Conservation (phyloP, 2,888 invertebrate species). For the Leptopilina syphax region DNA sequence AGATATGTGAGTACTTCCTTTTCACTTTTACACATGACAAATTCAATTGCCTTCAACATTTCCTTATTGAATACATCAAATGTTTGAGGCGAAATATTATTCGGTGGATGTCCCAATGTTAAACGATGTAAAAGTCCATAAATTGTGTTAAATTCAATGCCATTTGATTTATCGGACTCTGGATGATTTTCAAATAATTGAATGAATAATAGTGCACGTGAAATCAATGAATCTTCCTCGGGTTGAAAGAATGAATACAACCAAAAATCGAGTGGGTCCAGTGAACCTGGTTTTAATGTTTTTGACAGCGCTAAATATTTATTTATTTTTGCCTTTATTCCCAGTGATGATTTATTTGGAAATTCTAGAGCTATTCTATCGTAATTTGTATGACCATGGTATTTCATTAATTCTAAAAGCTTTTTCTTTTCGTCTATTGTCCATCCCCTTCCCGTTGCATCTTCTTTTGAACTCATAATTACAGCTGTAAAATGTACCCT, state of each 20-base stretch:
- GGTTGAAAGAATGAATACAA: constrained; percentile 11
- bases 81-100: constrained; percentile 1
- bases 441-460: not conserved
- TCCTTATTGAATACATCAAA: not conserved
- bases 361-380: not conserved
- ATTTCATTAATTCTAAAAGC: constrained; percentile 16
- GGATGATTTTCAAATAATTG: constrained; percentile 11
- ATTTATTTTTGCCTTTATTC: not conserved
- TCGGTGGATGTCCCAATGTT: constrained; percentile 11
- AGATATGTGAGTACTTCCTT: constrained; percentile 25
- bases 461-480: no score
- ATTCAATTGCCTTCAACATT: not conserved
- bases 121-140: constrained; percentile 6
- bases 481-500: no score
- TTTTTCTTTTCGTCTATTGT: not conserved
- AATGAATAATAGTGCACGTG: constrained; percentile 23
- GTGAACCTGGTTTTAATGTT: not conserved
- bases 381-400: constrained; percentile 15
- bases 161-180: not conserved
- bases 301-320: not conserved
- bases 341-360: constrained; percentile 1
- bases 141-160: constrained; percentile 3
- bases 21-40: constrained; percentile 11
- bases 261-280: constrained; percentile 34
- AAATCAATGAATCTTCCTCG: not conserved